Base-by-base conservation (phyloP, 2,888 invertebrate species). In the Drosophila macrospina region DNA sequence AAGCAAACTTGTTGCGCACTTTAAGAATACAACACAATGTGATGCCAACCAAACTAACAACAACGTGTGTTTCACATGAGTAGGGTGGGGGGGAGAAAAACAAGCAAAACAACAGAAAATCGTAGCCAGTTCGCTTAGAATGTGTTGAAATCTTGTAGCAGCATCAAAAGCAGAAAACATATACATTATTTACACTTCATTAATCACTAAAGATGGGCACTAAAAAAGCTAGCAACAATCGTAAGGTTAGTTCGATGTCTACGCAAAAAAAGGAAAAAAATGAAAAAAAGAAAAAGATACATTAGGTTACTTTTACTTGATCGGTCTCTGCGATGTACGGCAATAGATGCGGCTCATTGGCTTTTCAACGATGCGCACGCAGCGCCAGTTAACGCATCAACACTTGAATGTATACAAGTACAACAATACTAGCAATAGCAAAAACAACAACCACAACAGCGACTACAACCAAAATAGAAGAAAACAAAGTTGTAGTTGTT, bases 361-460 rank as follows among this genome's bases (percentile, higher is more conserved):
- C 85, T 83, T 83, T 86, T 83, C 87, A 83, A 78, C 83, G 85
- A 84, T 64, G 83, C 75, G 87, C 83, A 83, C 88, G 82, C 87
- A 87, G 86, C 69, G 69, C 88, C 86, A 83, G 85, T 88, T 86
- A 87, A 85, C 88, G 85, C 85, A 85, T 86, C 87, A 86, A 83
- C 83, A 85, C 83, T 86, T 78, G 79, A 75, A 78, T 80, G 69
- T 63, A 59, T 65, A 68, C 82, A 67, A 64, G 44, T 61, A 61
- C 61, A 62, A 55, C 52, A 28, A 28, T 10, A 45, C 3, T 24
- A 42, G n/a, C 39, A 6, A 28, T 28, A 7, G 28, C 28, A 28
- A n/a, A 34, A 45, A 34, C 16, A 55, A 15, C 47, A 57, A 44
- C 56, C 57, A 34, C 39, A 55, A 6, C 42, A 69, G 36, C 52